Evolutionary conservation across 2,888 invertebrate species (phyloP).

Genomic region (Chalcosyrphus nemorum): DNA sequence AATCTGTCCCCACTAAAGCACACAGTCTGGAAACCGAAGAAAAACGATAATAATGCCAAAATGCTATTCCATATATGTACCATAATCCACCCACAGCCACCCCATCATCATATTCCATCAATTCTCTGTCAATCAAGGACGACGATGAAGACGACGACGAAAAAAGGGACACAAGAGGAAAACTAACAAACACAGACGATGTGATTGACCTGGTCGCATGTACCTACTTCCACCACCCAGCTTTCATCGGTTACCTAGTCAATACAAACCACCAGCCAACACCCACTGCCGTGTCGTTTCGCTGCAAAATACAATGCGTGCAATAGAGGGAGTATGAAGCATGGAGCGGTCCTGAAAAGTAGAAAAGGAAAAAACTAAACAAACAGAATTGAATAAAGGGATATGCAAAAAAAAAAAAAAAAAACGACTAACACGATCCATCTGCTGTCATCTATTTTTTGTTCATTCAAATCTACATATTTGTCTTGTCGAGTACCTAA

Average conservation of each 20-base stretch:
- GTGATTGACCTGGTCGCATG: conserved; percentile 62
- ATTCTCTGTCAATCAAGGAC: conserved; percentile 40
- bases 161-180: conserved; percentile 30
- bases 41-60: conserved; percentile 26
- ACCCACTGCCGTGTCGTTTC: not conserved
- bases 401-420: not conserved
- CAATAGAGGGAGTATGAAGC: conserved; percentile 24
- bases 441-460: conserved; percentile 13
- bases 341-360: not conserved
- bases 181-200: conserved; percentile 64
- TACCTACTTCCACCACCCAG: not conserved
- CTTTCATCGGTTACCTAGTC: conserved; percentile 44
- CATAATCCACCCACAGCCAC: not conserved
- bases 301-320: conserved; percentile 42
- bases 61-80: not conserved
- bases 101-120: conserved; percentile 32
- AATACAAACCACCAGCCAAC: conserved; percentile 3
- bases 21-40: conserved; percentile 22
- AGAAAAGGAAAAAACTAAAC: not conserved
- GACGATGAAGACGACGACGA: not conserved
- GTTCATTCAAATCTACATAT: no score
- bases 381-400: conserved; percentile 13
- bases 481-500: no score
- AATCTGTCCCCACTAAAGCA: conserved; percentile 20
- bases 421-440: conserved; percentile 1